phyloP scores from a whole-genome alignment of 2,797 vertebrate species.

The Myotis daubentonii region DNA sequence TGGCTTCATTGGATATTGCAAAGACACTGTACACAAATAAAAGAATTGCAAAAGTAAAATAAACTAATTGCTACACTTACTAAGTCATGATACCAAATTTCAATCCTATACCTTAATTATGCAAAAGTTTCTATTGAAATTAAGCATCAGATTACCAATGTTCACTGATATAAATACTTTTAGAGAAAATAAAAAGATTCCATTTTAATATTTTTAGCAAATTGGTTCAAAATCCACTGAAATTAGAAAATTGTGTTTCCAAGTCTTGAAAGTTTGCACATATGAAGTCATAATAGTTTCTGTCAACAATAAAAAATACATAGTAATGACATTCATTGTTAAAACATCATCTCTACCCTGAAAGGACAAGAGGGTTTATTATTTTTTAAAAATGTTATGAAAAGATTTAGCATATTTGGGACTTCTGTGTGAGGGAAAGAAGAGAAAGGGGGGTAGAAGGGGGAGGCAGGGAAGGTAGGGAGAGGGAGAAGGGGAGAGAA shows the following conservation, averaged over 20 bases:
- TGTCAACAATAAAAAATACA: background rate
- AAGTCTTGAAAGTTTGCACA: background rate
- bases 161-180: background rate
- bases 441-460: background rate
- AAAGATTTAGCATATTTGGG: background rate
- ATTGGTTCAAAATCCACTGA: background rate
- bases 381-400: background rate
- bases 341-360: background rate
- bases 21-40: background rate
- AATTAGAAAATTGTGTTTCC: conserved; percentile 5
- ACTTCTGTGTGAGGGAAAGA: background rate
- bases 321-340: background rate
- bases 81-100: background rate
- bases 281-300: background rate
- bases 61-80: background rate
- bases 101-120: background rate
- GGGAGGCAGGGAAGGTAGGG: background rate
- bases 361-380: background rate
- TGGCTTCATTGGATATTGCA: background rate
- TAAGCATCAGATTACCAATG: background rate
- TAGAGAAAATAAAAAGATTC: background rate
- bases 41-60: background rate
- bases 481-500: background rate
- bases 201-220: conserved; percentile 11
- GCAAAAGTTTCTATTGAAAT: background rate